A percentile compares a stretch with the other conserved stretches of the same genome.
Conservation (phyloP, 53 echinoderm and acorn worm genomes). For the Temnopleurus reevesii region DNA sequence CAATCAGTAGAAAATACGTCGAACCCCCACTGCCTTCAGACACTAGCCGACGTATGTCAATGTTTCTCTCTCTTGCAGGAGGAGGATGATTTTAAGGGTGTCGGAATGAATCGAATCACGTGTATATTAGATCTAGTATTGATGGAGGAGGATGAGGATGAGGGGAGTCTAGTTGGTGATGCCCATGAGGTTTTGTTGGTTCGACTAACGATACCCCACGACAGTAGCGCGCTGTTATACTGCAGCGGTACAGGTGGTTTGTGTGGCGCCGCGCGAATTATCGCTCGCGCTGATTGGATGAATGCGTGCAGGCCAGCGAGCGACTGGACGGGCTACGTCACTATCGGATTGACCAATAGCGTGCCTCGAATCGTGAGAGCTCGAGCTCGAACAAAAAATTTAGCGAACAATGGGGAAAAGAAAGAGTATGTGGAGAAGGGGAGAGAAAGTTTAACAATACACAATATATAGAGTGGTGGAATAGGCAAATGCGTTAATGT, state of each 20-base stretch:
- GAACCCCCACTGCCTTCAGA: not conserved
- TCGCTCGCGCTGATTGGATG: slow-evolving; percentile 50
- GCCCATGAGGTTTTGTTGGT: slow-evolving; percentile 9
- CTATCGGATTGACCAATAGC: slow-evolving; percentile 15
- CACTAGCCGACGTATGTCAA: slow-evolving; percentile 21
- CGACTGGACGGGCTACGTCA: slow-evolving; percentile 10
- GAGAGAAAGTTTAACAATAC: not conserved
- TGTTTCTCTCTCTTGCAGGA: slow-evolving; percentile 19
- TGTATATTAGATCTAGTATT: not conserved
- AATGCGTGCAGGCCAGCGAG: not conserved
- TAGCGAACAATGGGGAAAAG: not conserved
- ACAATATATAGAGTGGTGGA: not conserved
- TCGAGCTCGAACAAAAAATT: not conserved
- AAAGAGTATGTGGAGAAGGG: too few species aligned
- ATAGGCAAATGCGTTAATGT: not conserved
- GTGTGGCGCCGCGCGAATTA: slow-evolving; percentile 49
- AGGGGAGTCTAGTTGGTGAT: slow-evolving; percentile 8
- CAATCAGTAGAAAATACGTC: not conserved
- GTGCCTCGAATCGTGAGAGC: not conserved
- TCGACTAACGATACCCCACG: slow-evolving; percentile 16
- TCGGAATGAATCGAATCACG: slow-evolving; percentile 47
- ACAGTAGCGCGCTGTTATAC: slow-evolving; percentile 46
- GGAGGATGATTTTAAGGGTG: not conserved
- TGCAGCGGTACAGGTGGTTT: slow-evolving; percentile 56
- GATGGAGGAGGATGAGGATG: not conserved